Base-by-base conservation (phyloP, 1,140 invertebrate species). In the Pogonognathellus flavescens region DNA sequence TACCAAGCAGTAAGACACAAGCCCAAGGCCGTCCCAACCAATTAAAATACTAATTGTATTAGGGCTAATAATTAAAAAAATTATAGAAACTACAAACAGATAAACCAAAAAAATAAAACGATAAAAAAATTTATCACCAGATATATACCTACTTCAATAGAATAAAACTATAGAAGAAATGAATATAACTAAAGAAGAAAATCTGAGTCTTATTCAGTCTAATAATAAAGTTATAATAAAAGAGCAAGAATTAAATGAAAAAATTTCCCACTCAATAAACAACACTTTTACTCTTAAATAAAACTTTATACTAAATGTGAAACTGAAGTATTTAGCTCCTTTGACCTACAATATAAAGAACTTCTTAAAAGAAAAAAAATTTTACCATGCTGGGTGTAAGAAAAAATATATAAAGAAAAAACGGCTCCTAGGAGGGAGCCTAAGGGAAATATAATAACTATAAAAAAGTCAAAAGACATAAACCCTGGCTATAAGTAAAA, bases 11-110 rank as follows among this genome's bases (percentile, higher is more conserved):
- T 93, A 94, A 89, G 93, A 94, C 89, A 93, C 90, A 89, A 93
- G 90, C 0, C 93, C 93, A 90, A 94, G 92, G 0, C 93, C 93
- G 93, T 94, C 94, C 87, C 93, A 94, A 0, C 93, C 93, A 90
- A 94, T 91, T 90, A 94, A 92, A 92, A 94, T 93, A 89, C 91
- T 92, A 91, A 94, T 90, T 90, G 94, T 90, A 93, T 93, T 94
- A 87, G 92, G 92, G 13, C 92, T 92, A 90, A 94, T 91, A 93
- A 94, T 93, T 92, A 94, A 91, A 89, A 94, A 91, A 88, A 94
- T 90, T 92, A 94, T 94, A 18, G 93, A 94, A 72, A 93, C 89
- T 89, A 94, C 91, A 93, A 94, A 94, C 91, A 94, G 90, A 89
- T 93, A 89, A 85, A 94, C 91, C 90, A 94, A 91, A 86, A 88